Evolutionary conservation across 2,888 invertebrate species (phyloP).

Genomic region (Dastarcus helophoroides): DNA sequence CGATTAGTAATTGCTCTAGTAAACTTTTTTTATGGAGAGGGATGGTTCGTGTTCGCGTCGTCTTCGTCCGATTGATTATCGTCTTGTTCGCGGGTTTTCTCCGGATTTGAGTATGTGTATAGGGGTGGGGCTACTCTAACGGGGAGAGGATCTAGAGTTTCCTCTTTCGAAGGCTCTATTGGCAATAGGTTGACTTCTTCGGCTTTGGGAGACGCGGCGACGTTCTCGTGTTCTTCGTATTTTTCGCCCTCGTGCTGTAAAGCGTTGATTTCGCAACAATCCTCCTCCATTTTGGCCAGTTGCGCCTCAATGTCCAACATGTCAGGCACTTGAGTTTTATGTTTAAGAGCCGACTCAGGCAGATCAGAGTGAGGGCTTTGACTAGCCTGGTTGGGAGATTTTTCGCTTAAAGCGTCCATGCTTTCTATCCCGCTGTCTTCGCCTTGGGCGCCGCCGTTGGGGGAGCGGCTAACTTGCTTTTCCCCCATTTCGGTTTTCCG

Average conservation of each 20-base stretch:
- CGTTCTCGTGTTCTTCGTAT: conserved; percentile 2
- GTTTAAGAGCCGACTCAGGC: conserved; percentile 22
- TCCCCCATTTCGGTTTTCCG: conserved; percentile 21
- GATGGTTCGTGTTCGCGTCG: conserved; percentile 5
- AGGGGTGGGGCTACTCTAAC: conserved; percentile 61
- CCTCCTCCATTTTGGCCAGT: conserved; percentile 52
- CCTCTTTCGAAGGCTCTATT: conserved; percentile 20
- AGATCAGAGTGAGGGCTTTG: conserved; percentile 50
- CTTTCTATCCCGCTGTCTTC: conserved; percentile 89
- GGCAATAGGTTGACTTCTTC: conserved; percentile 23
- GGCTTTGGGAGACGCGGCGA: conserved; percentile 3
- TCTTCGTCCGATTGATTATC: conserved; percentile 9
- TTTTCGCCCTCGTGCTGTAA: conserved; percentile 7
- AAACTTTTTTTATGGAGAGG: conserved; percentile 52
- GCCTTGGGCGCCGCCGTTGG: conserved; percentile 46
- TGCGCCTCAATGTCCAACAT: conserved; percentile 58
- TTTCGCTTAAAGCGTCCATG: conserved; percentile 88
- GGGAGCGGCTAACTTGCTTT: conserved; percentile 25
- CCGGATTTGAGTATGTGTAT: conserved; percentile 68
- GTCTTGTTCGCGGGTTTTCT: conserved; percentile 34
- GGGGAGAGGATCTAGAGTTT: conserved; percentile 49
- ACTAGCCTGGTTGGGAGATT: conserved; percentile 66
- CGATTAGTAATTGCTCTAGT: conserved; percentile 70
- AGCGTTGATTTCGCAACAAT: conserved; percentile 8
- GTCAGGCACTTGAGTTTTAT: conserved; percentile 39